Evolutionary conservation across 2,797 vertebrate genomes (phyloP).

Genomic region (Pithecia hirsuta): DNA sequence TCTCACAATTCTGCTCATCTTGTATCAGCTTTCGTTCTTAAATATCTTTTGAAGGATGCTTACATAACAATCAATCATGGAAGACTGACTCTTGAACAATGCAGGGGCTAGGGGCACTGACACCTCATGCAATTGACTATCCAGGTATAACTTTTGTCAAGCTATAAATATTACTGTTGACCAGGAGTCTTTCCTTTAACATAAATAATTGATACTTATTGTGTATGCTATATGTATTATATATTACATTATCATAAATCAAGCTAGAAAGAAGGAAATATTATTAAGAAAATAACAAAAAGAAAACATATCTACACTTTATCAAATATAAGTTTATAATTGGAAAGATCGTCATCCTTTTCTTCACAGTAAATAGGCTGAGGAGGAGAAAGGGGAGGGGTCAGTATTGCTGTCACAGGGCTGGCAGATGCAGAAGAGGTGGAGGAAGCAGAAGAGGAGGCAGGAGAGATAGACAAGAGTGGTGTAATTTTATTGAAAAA

Average conservation of each 20-base stretch:
- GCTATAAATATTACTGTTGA: neutral
- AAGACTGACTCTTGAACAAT: neutral
- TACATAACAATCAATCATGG: neutral
- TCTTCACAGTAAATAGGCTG: neutral
- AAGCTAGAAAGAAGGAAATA: neutral
- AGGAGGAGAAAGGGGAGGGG: neutral
- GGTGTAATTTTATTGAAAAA: neutral
- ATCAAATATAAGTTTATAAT: neutral
- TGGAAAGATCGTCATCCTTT: neutral
- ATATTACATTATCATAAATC: neutral
- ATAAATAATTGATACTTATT: no score
- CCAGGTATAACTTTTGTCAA: neutral
- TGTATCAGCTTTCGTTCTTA: neutral
- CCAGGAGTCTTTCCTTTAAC: neutral
- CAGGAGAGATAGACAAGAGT: neutral
- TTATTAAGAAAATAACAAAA: neutral
- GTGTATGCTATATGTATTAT: neutral
- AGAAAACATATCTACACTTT: neutral
- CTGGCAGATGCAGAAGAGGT: neutral
- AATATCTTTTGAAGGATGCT: neutral
- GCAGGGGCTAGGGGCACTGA: neutral
- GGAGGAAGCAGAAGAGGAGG: neutral
- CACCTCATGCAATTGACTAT: neutral
- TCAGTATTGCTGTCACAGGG: neutral
- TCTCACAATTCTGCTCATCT: neutral